Percentiles rank a stretch among this genome's conserved stretches.
phyloP scores from a whole-genome alignment of 2,113 vertebrate genomes.

The Eolophus roseicapilla region DNA sequence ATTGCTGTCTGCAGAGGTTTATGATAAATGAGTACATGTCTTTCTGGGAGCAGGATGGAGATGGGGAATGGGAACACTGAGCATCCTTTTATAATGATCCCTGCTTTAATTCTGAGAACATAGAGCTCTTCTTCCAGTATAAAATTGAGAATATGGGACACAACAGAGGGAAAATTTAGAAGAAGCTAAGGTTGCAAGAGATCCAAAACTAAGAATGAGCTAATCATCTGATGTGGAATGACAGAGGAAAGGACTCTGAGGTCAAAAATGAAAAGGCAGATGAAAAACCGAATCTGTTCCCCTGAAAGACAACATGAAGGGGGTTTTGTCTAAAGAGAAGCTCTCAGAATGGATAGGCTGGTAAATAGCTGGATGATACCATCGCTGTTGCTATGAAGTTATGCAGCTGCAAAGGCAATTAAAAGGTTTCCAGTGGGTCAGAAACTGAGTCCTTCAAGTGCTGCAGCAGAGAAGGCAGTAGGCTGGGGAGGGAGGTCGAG shows the following conservation, averaged over 20 bases:
- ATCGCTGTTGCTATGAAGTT: neutral
- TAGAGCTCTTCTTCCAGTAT: neutral
- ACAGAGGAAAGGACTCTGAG: neutral
- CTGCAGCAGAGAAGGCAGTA: neutral
- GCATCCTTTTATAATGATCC: neutral
- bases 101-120: neutral
- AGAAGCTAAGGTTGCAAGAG: neutral
- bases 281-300: conserved; percentile 14
- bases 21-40: fast-evolving
- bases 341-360: neutral
- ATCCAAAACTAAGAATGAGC: neutral
- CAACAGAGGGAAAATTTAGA: neutral
- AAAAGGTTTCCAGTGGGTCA: neutral
- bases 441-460: fast-evolving
- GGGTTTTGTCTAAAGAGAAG: neutral
- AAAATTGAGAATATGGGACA: neutral
- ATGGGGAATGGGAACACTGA: neutral
- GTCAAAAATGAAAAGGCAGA: too few species aligned
- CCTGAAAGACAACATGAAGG: neutral
- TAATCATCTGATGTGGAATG: neutral
- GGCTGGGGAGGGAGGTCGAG: neutral
- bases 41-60: neutral
- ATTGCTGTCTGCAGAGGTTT: neutral
- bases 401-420: neutral
- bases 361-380: neutral